Base-by-base conservation (phyloP, 1,140 invertebrate species). In the Neuroterus valhalla region DNA sequence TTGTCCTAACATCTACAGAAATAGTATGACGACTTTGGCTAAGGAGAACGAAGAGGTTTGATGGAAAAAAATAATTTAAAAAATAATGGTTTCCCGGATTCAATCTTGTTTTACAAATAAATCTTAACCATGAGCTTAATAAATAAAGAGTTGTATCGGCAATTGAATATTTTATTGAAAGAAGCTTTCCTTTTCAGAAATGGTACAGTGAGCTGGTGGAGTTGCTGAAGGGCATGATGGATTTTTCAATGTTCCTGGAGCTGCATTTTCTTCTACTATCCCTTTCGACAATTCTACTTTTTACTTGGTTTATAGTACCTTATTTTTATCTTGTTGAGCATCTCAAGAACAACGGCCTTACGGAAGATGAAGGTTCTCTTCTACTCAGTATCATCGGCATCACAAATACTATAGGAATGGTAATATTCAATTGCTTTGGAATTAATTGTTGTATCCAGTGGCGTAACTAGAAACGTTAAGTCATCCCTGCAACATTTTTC, bases 231-330 rank as follows among this genome's bases (percentile, higher is more conserved):
- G 95, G 95, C 77, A 95, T 96, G 89, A 89, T 96, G 43, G 95
- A 96, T 84, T 93, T 96, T 79, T 95, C 94, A 0, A 94, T 95
- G 86, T 96, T 96, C 84, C 87, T 90, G 38, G 94, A 95, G 84
- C 90, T 93, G 1, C 92, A 92, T 50, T 96, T 95, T 87, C 87
- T 95, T 15, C 87, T 96, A 42, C 96, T 96, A 88, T 93, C 95
- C 14, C 85, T 97, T 12, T 96, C 95, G 50, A 97, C 97, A 88
- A 96, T 96, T 85, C 90, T 97, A 2, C 90, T 97, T 50, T 96
- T 96, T 89, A 94, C 94, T 50, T 97, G 95, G 94, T 96, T 96
- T 87, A 95, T 97, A 87, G 95, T 96, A 38, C 95, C 95, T 21
- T 97, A 97, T 84, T 94, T 97, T 72, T 97, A 96, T 89, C 91